These are phyloP conservation scores for Oryzias melastigma DNA, from an alignment of 2,113 vertebrate species.

Conservation along the genomic window DNA sequence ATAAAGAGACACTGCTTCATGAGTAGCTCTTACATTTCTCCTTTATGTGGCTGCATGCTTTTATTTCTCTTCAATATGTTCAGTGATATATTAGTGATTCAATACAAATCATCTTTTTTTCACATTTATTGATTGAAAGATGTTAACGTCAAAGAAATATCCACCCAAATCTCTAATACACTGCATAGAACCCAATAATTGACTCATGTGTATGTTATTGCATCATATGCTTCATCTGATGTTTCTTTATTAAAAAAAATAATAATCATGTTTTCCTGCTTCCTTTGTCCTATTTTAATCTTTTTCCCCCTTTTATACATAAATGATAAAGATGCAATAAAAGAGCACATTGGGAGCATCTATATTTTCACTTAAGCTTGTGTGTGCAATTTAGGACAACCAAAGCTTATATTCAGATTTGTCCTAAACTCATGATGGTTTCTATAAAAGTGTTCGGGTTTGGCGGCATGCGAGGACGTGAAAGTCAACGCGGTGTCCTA, in stretches of 20 bases:
- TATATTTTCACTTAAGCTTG: too few relatives aligned
- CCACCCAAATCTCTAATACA: conserved; percentile 37
- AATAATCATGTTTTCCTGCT: background rate
- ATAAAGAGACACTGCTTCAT: conserved; percentile 9
- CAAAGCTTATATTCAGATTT: too few relatives aligned
- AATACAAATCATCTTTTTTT: conserved; percentile 12
- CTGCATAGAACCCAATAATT: conserved; percentile 42
- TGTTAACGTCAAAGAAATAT: conserved; percentile 26
- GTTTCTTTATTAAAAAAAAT: conserved; percentile 29
- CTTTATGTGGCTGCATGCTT: conserved; percentile 1
- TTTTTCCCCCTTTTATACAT: too few relatives aligned
- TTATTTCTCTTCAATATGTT: conserved; percentile 34
- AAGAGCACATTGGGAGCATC: too few relatives aligned
- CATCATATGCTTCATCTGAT: conserved; percentile 47
- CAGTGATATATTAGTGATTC: conserved; percentile 4
- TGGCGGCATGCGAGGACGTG: too few relatives aligned
- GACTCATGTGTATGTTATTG: conserved; percentile 55
- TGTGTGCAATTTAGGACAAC: too few relatives aligned
- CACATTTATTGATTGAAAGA: conserved; percentile 44
- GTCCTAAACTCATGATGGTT: too few relatives aligned
- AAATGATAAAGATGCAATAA: too few relatives aligned
- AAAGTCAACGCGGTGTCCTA: too few relatives aligned
- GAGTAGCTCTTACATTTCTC: conserved; percentile 5
- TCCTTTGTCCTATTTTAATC: background rate
- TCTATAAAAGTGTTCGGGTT: too few relatives aligned